Evolutionary conservation across 2,797 vertebrate species (phyloP).

Genomic region (Trichosurus vulpecula): DNA sequence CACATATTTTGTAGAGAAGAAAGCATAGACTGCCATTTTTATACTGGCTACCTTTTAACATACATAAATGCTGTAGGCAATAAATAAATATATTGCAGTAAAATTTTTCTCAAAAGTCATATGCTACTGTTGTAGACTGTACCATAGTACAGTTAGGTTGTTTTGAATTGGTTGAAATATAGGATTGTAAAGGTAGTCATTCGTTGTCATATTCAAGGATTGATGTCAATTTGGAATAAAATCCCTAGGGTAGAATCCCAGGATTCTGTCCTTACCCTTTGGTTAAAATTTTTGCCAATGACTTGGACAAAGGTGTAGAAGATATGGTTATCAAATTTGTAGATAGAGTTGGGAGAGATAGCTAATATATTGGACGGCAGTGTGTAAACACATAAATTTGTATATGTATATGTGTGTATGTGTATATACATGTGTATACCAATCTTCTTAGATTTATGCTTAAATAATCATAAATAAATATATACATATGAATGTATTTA

Average conservation of each 20-base stretch:
- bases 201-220: not conserved
- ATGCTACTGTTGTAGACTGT: not conserved
- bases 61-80: not conserved
- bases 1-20: not conserved
- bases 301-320: not conserved
- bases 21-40: not conserved
- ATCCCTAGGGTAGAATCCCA: not conserved
- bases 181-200: not conserved
- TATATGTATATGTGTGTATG: not conserved
- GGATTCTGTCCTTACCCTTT: not conserved
- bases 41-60: not conserved
- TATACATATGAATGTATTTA: not conserved
- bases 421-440: not conserved
- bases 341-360: not conserved
- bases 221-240: not conserved
- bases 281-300: not conserved
- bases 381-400: not conserved
- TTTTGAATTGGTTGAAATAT: not conserved
- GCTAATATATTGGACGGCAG: not conserved
- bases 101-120: not conserved
- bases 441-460: not conserved
- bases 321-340: not conserved
- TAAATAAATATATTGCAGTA: not conserved
- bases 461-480: not conserved
- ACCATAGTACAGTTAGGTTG: not conserved